Base-by-base conservation (phyloP, 2,797 vertebrate species). In the Benthosema pterotum region DNA sequence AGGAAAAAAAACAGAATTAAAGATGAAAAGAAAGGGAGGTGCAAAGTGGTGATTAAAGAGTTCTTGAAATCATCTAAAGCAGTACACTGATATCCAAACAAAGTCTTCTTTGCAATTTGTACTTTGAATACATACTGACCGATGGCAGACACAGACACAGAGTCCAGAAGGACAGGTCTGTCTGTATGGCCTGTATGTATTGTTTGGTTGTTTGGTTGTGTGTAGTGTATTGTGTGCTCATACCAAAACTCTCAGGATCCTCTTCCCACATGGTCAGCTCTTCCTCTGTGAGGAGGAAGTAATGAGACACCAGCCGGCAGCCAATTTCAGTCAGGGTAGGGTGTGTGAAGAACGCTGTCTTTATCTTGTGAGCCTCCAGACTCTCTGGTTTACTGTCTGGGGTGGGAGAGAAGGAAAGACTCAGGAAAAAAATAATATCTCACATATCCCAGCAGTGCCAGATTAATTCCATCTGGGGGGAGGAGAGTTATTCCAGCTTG, bases 231-330 rank as follows among this genome's bases (percentile, higher is more conserved):
- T 25, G 53, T 50, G 56, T 61, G 70, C n/a, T 52, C 74, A 67
- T 96, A 99, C 97, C 95, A 69, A 98, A 99, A 87, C 97, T 92
- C 91, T 99, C 97, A 1, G 97, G 97, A 75, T 99, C 97, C 77
- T 99, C 97, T 83, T 99, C 97, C 97, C 97, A 99, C 97, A 99
- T 98, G 9, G 89, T 81, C 71, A 98, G 83, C 78, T 99, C 97
- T 77, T 99, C 97, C 57, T 96, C 90, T 48, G 94, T 97, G 78
- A 99, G 89, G 42, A 98, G 91, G 78, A 99, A 98, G 91, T 98
- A 99, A 79, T 98, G 95, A 65, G 95, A 96, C 47, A 99, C 96
- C 22, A 99, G 92, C 77, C 97, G 92, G 55, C 94, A 92, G 71
- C 97, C 97, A 57, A 99, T 98, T 82, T 99, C 97, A 0, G 85